These are phyloP conservation scores for Eonycteris spelaea DNA, from an alignment of 2,113 vertebrate species.

Conservation along the genomic window DNA sequence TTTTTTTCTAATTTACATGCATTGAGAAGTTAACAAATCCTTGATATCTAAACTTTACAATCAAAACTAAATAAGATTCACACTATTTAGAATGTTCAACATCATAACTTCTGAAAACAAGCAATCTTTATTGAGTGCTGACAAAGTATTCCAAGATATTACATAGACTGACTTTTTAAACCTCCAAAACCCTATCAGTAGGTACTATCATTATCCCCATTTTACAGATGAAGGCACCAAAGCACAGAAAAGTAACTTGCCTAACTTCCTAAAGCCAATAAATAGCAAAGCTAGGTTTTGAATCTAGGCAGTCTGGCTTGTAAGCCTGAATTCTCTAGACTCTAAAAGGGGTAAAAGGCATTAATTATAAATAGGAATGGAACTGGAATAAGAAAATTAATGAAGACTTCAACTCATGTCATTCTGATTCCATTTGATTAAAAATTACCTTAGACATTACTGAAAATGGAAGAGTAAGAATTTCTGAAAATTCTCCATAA, in stretches of 20 bases:
- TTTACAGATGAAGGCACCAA: neutral
- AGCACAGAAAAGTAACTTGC: neutral
- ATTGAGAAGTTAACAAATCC: constrained; percentile 27
- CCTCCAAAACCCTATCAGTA: neutral
- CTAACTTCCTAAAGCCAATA: neutral
- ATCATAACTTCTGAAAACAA: neutral
- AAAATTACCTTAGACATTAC: neutral
- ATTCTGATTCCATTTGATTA: constrained; percentile 13
- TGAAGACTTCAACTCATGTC: neutral
- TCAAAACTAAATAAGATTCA: constrained; percentile 1
- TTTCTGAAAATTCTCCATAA: neutral
- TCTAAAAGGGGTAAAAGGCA: neutral
- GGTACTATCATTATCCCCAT: neutral
- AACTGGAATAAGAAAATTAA: neutral
- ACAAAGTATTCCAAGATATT: neutral
- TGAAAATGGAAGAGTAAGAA: neutral
- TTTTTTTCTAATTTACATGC: constrained; percentile 21
- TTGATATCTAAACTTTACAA: neutral
- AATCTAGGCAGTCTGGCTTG: neutral
- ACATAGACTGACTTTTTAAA: neutral
- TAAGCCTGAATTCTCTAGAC: constrained; percentile 11
- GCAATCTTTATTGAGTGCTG: neutral
- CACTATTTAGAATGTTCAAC: neutral
- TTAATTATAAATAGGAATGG: neutral
- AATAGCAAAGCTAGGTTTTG: neutral